These are phyloP conservation scores for Phengaris alcon DNA, from an alignment of 2,888 invertebrate species.

Conservation along the genomic window DNA sequence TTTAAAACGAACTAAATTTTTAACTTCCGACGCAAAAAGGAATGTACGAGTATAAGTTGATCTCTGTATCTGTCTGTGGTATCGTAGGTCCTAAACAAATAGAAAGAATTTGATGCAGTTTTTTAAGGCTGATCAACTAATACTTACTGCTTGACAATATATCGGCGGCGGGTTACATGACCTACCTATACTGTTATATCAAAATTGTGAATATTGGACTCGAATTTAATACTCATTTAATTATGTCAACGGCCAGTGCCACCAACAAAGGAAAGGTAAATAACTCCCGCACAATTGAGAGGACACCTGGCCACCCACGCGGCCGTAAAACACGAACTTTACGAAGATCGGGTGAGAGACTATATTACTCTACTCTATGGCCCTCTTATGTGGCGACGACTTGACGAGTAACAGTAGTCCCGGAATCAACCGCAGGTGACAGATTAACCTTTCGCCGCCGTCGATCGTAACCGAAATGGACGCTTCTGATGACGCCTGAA, in stretches of 20 bases:
- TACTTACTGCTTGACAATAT: background rate
- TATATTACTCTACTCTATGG: background rate
- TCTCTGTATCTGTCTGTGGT: background rate
- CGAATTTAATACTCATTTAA: background rate
- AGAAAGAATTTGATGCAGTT: too few species aligned
- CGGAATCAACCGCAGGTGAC: constrained; percentile 65
- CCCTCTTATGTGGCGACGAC: background rate
- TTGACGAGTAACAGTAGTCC: background rate
- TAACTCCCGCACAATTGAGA: constrained; percentile 5
- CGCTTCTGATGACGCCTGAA: constrained; percentile 51
- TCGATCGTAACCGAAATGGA: constrained; percentile 57
- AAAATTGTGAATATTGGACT: background rate
- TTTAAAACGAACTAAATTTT: too few species aligned
- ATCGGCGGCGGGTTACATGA: background rate
- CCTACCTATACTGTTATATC: background rate
- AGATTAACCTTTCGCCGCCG: constrained; percentile 65
- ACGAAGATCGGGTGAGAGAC: background rate
- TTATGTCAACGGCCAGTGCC: background rate
- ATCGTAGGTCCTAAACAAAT: background rate
- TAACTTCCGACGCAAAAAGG: too few species aligned
- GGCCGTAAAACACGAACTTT: background rate
- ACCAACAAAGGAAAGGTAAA: background rate
- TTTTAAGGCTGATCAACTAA: too few species aligned
- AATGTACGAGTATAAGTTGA: too few species aligned
- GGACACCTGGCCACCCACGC: constrained; percentile 18